These are phyloP conservation scores for Pseudolaguvia tuberculata DNA, from an alignment of 2,113 vertebrate species.

Conservation along the genomic window DNA sequence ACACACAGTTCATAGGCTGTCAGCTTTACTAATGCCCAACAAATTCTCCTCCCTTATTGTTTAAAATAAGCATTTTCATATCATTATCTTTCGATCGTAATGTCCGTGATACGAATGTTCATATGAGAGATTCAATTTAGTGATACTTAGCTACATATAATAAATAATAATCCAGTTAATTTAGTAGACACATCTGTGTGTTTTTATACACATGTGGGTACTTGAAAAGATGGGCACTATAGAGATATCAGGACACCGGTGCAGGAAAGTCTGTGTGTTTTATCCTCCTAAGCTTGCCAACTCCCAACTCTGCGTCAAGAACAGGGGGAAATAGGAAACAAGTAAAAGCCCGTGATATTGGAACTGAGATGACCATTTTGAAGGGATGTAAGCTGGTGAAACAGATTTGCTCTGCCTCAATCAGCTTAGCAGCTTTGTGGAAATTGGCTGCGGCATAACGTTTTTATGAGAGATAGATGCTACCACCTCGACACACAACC, in stretches of 20 bases:
- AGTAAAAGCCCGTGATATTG: slow-evolving; percentile 76
- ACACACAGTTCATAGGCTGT: slow-evolving; percentile 36
- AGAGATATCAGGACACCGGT: slow-evolving; percentile 70
- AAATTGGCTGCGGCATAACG: slow-evolving; percentile 72
- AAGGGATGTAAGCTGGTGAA: slow-evolving; percentile 78
- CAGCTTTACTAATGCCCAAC: slow-evolving; percentile 41
- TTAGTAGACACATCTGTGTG: slow-evolving; percentile 48
- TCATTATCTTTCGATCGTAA: no score
- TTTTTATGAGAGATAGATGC: slow-evolving; percentile 63
- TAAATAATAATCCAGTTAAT: slow-evolving; percentile 56
- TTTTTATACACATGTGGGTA: slow-evolving; percentile 44
- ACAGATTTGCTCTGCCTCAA: slow-evolving; percentile 77
- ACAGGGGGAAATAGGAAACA: slow-evolving; percentile 61
- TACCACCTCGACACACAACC: slow-evolving; percentile 54
- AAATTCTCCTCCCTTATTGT: slow-evolving; percentile 40
- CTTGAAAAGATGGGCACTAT: slow-evolving; percentile 61
- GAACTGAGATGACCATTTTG: slow-evolving; percentile 80
- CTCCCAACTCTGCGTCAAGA: slow-evolving; percentile 64
- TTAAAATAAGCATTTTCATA: slow-evolving; percentile 72
- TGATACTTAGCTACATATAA: slow-evolving; percentile 46
- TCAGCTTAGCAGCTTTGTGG: slow-evolving; percentile 78
- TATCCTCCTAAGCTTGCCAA: slow-evolving; percentile 73
- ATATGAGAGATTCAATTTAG: slow-evolving; percentile 18
- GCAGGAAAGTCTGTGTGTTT: slow-evolving; percentile 69
- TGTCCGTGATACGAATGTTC: no score